phyloP scores from a whole-genome alignment of 2,797 vertebrate genomes.

The Leuciscus waleckii region DNA sequence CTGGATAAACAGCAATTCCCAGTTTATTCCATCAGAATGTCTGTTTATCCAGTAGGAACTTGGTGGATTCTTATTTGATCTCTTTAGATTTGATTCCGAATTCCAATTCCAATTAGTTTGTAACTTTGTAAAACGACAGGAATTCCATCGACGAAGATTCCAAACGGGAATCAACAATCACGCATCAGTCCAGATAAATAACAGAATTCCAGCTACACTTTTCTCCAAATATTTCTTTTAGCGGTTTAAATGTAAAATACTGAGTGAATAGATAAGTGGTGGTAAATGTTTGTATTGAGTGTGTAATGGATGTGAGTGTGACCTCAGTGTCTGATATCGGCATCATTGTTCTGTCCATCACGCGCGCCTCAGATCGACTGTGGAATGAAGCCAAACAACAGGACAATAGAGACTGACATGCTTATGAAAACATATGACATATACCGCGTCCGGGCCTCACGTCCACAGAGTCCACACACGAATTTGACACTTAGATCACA shows the following conservation, averaged over 20 bases:
- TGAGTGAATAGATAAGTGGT: background rate
- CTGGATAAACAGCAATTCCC: background rate
- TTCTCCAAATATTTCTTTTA: background rate
- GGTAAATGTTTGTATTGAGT: background rate
- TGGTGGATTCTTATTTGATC: background rate
- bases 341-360: constrained; percentile 20
- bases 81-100: background rate
- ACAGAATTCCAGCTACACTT: background rate
- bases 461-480: background rate
- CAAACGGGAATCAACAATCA: background rate
- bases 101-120: background rate
- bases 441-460: constrained; percentile 4
- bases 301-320: constrained; percentile 1
- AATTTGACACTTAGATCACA: background rate
- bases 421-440: constrained; percentile 41
- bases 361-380: background rate
- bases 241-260: background rate
- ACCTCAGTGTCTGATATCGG: constrained; percentile 21
- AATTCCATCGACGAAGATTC: background rate
- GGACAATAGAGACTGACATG: constrained; percentile 25
- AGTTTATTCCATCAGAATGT: background rate
- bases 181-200: background rate
- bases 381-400: constrained; percentile 13
- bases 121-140: background rate
- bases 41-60: background rate